Base-by-base conservation (phyloP, 1,140 invertebrate genomes). In the Eriosoma lanigerum region DNA sequence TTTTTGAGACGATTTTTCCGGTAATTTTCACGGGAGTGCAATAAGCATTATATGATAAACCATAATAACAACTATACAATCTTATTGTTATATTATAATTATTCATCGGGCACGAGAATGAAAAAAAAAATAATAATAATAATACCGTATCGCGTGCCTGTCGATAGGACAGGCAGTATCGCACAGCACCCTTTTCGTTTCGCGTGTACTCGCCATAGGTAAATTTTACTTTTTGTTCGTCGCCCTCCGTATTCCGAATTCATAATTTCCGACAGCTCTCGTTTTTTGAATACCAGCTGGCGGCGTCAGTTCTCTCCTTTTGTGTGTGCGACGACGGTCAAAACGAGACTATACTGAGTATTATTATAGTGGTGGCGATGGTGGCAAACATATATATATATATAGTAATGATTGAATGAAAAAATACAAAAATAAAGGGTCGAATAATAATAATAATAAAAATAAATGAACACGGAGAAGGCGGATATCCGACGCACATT, bases 241-340 rank as follows among this genome's bases (percentile, higher is more conserved):
- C 48, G 72, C 64, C 72, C 32, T 44, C 21, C 52, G 73, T n/a
- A n/a, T 58, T 19, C 73, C 73, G 56, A 78, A 78, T 62, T 78
- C 75, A 62, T 78, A 38, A 62, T 78, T 78, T 78, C 75, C 75
- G 56, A 76, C 73, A 76, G 73, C 73, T 68, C 66, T 68, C 73
- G 44, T 54, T 56, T 52, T 73, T 38, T 73, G 70, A 54, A 56
- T 38, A 38, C 50, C 70, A 73, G 48, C 70, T 73, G 50, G 26
- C 54, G 9, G 48, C 19, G 73, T 26, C 17, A 5, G 73, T 54
- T 76, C 52, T 76, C 52, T 58, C 26, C 52, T 73, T 44, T 76
- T 76, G 32, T 56, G 8, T 4, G 26, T 19, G 13, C 19, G 13
- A 32, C 70, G 21, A 44, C 52, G 73, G 66, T 68, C 66, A 68